These are phyloP conservation scores for Mugil cephalus DNA, from an alignment of 2,113 vertebrate species.

Conservation along the genomic window DNA sequence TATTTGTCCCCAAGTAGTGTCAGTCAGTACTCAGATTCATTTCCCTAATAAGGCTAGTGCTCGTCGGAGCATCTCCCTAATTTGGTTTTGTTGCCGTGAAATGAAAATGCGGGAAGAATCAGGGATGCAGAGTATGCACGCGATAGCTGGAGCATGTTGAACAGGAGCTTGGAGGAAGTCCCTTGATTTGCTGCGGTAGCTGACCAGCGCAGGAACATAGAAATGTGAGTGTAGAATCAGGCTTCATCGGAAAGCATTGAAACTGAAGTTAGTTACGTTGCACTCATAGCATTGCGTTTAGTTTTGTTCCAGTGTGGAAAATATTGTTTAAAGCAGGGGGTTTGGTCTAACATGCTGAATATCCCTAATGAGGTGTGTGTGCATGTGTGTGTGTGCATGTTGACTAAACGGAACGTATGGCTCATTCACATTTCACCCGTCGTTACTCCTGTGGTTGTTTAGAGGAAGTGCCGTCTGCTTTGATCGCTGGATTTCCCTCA, in stretches of 20 bases:
- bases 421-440: conserved; percentile 33
- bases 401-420: neutral
- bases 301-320: too few species aligned
- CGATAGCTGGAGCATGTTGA: conserved; percentile 42
- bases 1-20: conserved; percentile 57
- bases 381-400: neutral
- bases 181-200: neutral
- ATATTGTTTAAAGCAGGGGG: too few species aligned
- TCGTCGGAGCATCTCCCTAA: conserved; percentile 29
- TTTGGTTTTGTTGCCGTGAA: conserved; percentile 41
- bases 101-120: conserved; percentile 22
- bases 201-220: conserved; percentile 17
- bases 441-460: conserved; percentile 3
- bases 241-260: too few species aligned
- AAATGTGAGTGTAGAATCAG: neutral
- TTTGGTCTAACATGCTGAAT: too few species aligned
- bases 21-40: conserved; percentile 31
- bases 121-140: conserved; percentile 7
- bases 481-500: neutral
- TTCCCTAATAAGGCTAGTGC: conserved; percentile 27
- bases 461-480: conserved; percentile 7
- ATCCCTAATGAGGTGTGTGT: neutral
- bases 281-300: too few species aligned
- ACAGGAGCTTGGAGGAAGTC: neutral
- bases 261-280: too few species aligned